phyloP scores from a whole-genome alignment of 2,888 invertebrate genomes.

The Alsophila aescularia region DNA sequence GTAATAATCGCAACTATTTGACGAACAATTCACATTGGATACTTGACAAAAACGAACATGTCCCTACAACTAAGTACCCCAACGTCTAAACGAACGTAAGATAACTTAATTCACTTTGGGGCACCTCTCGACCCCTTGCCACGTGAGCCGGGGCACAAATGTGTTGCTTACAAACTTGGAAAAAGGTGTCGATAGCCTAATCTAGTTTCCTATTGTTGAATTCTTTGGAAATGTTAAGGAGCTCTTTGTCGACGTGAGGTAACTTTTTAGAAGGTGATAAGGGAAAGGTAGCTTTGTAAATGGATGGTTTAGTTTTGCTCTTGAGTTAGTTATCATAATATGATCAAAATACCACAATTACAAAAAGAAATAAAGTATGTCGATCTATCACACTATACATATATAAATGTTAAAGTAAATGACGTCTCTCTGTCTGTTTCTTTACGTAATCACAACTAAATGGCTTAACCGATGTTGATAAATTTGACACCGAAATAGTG shows the following conservation, averaged over 20 bases:
- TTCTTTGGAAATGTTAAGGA: slow-evolving; percentile 37
- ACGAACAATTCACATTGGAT: background rate
- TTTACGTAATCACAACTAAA: too few relatives aligned
- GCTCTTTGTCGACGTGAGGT: slow-evolving; percentile 37
- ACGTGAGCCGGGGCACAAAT: slow-evolving; percentile 43
- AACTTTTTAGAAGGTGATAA: slow-evolving; percentile 25
- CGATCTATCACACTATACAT: too few relatives aligned
- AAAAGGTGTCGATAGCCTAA: slow-evolving; percentile 48
- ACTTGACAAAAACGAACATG: slow-evolving; percentile 7
- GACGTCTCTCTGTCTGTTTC: too few relatives aligned
- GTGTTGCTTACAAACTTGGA: slow-evolving; percentile 32
- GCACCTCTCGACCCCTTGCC: slow-evolving; percentile 26
- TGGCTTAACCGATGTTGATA: too few relatives aligned
- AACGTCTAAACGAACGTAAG: slow-evolving; percentile 32
- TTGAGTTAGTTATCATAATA: too few relatives aligned
- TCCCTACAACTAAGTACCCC: slow-evolving; percentile 9
- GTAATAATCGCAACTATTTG: too few relatives aligned
- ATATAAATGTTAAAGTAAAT: too few relatives aligned
- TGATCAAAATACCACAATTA: too few relatives aligned
- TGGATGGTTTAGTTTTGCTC: background rate
- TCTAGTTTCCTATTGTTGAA: slow-evolving; percentile 50
- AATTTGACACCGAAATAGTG: too few relatives aligned
- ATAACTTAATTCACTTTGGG: slow-evolving; percentile 40
- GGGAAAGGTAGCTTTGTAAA: background rate
- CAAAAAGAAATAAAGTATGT: too few relatives aligned